Percentiles rank a stretch among this genome's conserved stretches.
Evolutionary conservation across 2,797 vertebrate species (phyloP).

Genomic region (Apodemus agrarius): DNA sequence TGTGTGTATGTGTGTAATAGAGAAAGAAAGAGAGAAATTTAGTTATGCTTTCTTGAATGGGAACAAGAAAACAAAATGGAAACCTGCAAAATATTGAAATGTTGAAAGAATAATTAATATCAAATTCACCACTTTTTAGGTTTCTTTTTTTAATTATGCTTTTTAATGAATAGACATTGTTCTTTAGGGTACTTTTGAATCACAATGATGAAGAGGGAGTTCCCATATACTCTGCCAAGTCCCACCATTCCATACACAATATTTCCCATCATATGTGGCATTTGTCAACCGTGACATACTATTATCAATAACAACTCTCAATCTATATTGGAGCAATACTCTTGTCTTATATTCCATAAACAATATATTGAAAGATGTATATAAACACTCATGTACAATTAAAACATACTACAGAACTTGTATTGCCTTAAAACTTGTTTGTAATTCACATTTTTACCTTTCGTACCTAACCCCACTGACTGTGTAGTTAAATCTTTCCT

Average conservation of each 20-base stretch:
- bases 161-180: neutral
- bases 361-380: neutral
- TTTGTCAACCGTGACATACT: neutral
- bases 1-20: neutral
- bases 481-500: neutral
- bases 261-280: neutral
- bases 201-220: neutral
- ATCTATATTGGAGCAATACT: neutral
- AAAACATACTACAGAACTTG: neutral
- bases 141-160: neutral
- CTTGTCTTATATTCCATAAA: neutral
- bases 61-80: constrained; percentile 46
- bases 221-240: neutral
- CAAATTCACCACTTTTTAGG: neutral
- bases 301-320: neutral
- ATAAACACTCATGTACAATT: neutral
- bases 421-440: neutral
- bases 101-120: neutral
- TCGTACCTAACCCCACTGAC: neutral
- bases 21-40: neutral
- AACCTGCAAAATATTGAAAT: neutral
- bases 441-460: neutral
- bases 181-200: neutral
- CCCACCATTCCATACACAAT: neutral
- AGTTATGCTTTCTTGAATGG: neutral